These are phyloP conservation scores for Sakesphorus luctuosus DNA, from an alignment of 2,113 vertebrate species.

Conservation along the genomic window DNA sequence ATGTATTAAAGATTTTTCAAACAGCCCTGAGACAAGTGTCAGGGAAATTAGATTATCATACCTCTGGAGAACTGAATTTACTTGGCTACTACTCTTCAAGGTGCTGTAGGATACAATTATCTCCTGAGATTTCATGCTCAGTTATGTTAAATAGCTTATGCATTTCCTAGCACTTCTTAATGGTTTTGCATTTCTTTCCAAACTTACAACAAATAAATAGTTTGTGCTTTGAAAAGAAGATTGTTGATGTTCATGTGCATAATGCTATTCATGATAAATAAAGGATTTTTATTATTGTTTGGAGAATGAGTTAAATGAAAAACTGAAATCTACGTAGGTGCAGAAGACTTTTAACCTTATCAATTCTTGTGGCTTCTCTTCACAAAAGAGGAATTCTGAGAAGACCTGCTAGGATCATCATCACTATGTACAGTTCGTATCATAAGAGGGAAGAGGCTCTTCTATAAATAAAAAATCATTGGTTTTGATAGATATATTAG, in stretches of 20 bases:
- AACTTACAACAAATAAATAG: neutral
- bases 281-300: neutral
- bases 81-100: neutral
- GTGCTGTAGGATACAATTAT: neutral
- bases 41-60: neutral
- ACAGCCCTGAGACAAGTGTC: neutral
- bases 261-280: neutral
- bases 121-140: neutral
- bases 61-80: neutral
- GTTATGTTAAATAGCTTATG: neutral
- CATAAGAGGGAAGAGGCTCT: neutral
- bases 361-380: neutral
- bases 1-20: neutral
- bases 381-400: neutral
- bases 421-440: fast-evolving
- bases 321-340: neutral
- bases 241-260: neutral
- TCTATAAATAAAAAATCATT: neutral
- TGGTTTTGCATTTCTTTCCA: neutral
- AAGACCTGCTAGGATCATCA: neutral
- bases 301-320: neutral
- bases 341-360: neutral
- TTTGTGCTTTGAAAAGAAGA: neutral
- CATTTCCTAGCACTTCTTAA: neutral
- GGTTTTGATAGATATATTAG: neutral